These are phyloP conservation scores for Dipus sagitta DNA, from an alignment of 2,797 vertebrate genomes.

Conservation along the genomic window DNA sequence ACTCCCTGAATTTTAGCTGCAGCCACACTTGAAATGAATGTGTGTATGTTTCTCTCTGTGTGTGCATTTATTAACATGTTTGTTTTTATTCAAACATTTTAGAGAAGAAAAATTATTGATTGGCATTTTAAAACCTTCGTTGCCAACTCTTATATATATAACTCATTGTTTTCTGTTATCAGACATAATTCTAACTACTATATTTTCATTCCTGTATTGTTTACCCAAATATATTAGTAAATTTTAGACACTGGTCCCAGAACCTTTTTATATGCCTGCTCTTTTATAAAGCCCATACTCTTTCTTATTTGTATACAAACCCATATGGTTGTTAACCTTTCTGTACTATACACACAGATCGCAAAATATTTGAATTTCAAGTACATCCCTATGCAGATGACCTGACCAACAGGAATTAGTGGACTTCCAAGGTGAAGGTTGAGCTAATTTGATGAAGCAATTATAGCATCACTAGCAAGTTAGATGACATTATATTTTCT, in stretches of 20 bases:
- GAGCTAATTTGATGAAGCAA: not conserved
- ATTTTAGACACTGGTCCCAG: not conserved
- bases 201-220: not conserved
- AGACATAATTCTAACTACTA: not conserved
- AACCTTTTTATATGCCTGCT: not conserved
- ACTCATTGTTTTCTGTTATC: not conserved
- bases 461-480: not conserved
- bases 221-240: not conserved
- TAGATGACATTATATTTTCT: constrained; percentile 31
- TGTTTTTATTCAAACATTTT: constrained; percentile 14
- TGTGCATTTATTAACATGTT: not conserved
- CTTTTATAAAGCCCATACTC: not conserved
- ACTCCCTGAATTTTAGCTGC: constrained; percentile 10
- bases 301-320: not conserved
- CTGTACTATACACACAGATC: not conserved
- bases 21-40: not conserved
- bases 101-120: constrained; percentile 16
- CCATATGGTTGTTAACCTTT: not conserved
- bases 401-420: not conserved
- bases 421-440: not conserved
- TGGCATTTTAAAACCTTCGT: not conserved
- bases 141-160: not conserved
- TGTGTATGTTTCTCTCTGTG: not conserved
- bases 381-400: not conserved
- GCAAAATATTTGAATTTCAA: not conserved